A percentile compares a stretch with the other conserved stretches of the same genome.
Conservation (phyloP, 2,113 vertebrate genomes). For the Pogonocichla stellata region DNA sequence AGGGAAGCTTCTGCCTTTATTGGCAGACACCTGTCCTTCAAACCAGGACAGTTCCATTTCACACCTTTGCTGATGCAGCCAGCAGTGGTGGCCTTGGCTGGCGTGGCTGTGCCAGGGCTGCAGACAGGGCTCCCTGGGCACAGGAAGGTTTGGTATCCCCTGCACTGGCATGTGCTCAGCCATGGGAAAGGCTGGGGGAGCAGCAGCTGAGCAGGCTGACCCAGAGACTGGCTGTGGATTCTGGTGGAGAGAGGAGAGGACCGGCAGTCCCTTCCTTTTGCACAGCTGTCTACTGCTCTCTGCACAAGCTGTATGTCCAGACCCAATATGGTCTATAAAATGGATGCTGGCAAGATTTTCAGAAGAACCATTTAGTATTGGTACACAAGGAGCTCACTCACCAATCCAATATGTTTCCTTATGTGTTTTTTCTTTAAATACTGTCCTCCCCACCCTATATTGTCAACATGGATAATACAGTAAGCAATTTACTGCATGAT, state of each 20-base stretch:
- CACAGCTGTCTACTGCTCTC: not conserved
- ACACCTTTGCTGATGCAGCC: accelerated
- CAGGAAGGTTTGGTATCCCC: accelerated
- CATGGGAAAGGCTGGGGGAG: not conserved
- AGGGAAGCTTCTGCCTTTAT: too few species aligned
- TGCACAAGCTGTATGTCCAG: not conserved
- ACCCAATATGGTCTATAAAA: not conserved
- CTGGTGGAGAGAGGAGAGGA: not conserved
- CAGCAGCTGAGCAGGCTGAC: accelerated
- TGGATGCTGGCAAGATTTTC: not conserved
- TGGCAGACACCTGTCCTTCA: too few species aligned
- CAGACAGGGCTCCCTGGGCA: not conserved
- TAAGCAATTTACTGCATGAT: not conserved
- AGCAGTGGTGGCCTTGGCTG: not conserved
- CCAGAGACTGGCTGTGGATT: not conserved
- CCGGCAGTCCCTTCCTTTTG: not conserved
- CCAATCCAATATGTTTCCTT: not conserved
- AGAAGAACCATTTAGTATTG: not conserved
- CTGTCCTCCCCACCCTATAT: not conserved
- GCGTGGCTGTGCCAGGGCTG: not conserved
- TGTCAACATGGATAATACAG: not conserved
- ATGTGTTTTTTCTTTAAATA: not conserved
- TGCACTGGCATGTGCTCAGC: accelerated
- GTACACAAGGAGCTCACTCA: not conserved
- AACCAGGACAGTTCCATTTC: not conserved